A percentile compares a stretch with the other conserved stretches of the same genome.
These are phyloP conservation scores for Phanerotoma sp. DNA, from an alignment of 2,888 invertebrate species.

Conservation along the genomic window DNA sequence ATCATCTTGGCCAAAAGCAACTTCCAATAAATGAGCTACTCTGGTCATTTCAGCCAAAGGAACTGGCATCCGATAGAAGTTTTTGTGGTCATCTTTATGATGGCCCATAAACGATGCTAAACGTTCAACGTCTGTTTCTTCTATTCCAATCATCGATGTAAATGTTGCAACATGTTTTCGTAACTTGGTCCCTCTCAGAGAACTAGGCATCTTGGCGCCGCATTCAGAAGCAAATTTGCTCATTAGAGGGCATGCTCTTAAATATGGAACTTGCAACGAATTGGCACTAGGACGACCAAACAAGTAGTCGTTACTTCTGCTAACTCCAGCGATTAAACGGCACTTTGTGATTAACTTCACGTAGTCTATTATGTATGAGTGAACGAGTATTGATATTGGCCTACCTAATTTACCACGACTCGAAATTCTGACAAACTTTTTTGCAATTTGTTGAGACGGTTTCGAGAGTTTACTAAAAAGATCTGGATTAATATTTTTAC, in stretches of 20 bases:
- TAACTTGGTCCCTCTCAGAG: slow-evolving; percentile 11
- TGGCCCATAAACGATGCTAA: no score
- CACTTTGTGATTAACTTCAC: slow-evolving; percentile 5
- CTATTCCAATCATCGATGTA: not conserved
- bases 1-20: not conserved
- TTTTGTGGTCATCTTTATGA: not conserved
- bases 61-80: not conserved
- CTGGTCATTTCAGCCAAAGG: not conserved
- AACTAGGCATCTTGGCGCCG: slow-evolving; percentile 5
- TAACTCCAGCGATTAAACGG: slow-evolving; percentile 7
- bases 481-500: slow-evolving; percentile 3
- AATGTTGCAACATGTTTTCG: slow-evolving; percentile 7
- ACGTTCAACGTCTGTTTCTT: not conserved
- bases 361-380: not conserved
- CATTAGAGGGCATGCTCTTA: slow-evolving; percentile 9
- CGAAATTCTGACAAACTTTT: slow-evolving; percentile 5
- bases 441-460: not conserved
- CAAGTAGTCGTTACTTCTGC: slow-evolving; percentile 1
- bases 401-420: slow-evolving; percentile 8
- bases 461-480: not conserved
- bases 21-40: not conserved
- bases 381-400: slow-evolving; percentile 2
- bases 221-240: slow-evolving; percentile 12
- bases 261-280: not conserved
- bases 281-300: slow-evolving; percentile 2